Evolutionary conservation across 2,797 vertebrate species (phyloP), one percentile per base, ranked within the genome.

Genomic region (Somateria mollissima): DNA sequence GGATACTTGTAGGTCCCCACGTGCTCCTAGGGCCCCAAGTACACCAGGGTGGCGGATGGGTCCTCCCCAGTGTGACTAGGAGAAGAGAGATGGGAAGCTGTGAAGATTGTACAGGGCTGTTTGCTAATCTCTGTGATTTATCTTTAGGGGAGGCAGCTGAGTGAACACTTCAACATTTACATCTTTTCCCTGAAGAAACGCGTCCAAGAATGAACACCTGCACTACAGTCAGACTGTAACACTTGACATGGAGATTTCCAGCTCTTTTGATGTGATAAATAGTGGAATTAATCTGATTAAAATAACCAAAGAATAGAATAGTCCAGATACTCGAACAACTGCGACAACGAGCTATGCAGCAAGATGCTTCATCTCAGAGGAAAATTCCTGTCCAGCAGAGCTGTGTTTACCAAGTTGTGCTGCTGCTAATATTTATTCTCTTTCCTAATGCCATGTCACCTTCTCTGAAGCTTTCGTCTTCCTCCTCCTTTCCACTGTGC

Each of bases 101-200:
- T 57, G 58, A 79, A 87, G 43, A 19, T 32, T 1, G 1, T 39
- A 53, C 60, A 49, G 53, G 84, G 7, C n/a, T 16, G 20, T 9
- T 37, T 92, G 49, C 51, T 97, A 75, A 89, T 71, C n/a, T 60
- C 60, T 5, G 1, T 16, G 4, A 66, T 95, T 91, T 96, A 49
- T 95, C 72, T 96, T 81, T 53, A 97, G 97, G 96, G 96, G 37
- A 96, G 72, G 90, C 94, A 97, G 92, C 76, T 98, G 94, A 97
- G 96, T 36, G 73, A 95, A 67, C 91, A 97, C 92, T 96, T 97
- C 87, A 97, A 97, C 57, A 96, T 91, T 90, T 92, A 94, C 76
- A 88, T 94, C 85, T 97, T 97, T 91, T 96, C 95, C 45, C 67
- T 97, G 83, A 96, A 95, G 92, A 97, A 98, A 92, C 85, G 84